Base-by-base conservation (phyloP, 2,797 vertebrate genomes). In the Amblyraja radiata region DNA sequence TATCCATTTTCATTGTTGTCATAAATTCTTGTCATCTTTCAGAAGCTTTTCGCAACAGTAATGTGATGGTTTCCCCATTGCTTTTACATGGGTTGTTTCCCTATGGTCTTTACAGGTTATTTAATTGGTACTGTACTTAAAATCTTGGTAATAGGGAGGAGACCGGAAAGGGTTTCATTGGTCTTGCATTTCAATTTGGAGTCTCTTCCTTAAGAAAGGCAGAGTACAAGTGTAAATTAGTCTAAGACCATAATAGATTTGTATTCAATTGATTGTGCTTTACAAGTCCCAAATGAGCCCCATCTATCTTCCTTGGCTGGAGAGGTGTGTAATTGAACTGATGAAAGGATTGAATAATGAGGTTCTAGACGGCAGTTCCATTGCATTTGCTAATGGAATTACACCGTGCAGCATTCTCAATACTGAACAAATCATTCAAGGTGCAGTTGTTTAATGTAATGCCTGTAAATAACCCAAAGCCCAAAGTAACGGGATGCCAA, bases 271-370 rank as follows among this genome's bases (percentile, higher is more conserved):
- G 94, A 10, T 95, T 94, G 95, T 95, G 95, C 95, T 96, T 97
- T 97, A 97, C 95, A 95, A 96, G 95, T 96, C 96, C 96, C 96
- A 95, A 95, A 96, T 95, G 97, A 97, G 96, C 96, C 96, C 96
- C 96, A 97, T 97, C 96, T 96, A 96, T 97, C 97, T 96, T 96
- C 95, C 96, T 97, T 96, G 96, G 96, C 96, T 94, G 95, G 94
- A 95, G 95, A 97, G 96, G 95, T 96, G 95, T 95, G 96, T 97
- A 97, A 97, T 96, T 97, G 97, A 96, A 96, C 96, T 96, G 96
- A 97, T 96, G 96, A 96, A 96, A 96, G 95, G 71, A 94, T 95
- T 96, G 96, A 97, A 97, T 97, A 96, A 97, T 97, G 96, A 97
- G 95, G 88, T 94, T 94, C 93, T 95, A 94, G 96, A 94, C 94